Evolutionary conservation across 2,888 invertebrate species (phyloP).

Genomic region (Pristionchus maxplancki): DNA sequence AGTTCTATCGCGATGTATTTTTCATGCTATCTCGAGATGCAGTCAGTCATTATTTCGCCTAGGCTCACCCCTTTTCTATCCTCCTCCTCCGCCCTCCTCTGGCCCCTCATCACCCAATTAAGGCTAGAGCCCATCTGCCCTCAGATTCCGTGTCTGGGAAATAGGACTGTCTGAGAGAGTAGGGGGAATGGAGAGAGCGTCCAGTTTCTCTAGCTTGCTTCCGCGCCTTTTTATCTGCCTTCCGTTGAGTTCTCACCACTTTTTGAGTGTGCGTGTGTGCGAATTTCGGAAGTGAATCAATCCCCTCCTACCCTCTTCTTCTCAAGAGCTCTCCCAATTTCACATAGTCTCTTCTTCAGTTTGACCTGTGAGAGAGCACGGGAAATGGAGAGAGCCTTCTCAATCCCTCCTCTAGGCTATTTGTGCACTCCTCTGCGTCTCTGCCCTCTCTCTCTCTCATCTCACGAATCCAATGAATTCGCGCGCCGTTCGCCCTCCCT

Average conservation of each 20-base stretch:
- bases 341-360: too few species aligned
- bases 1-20: neutral
- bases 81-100: too few species aligned
- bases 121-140: neutral
- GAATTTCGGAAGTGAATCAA: constrained; percentile 28
- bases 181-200: neutral
- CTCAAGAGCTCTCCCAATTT: neutral
- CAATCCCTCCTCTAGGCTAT: neutral
- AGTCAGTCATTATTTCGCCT: neutral
- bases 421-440: constrained; percentile 14
- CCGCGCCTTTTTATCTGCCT: neutral
- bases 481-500: neutral
- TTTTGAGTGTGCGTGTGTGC: neutral
- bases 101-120: too few species aligned
- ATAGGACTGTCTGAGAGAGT: too few species aligned
- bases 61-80: neutral
- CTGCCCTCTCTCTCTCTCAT: neutral
- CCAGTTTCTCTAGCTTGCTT: neutral
- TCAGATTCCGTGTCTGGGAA: too few species aligned
- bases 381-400: neutral
- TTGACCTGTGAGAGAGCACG: neutral
- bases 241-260: neutral
- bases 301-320: neutral
- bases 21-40: neutral
- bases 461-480: neutral